Conservation (phyloP, 2,888 invertebrate genomes). For the Tachina fera region DNA sequence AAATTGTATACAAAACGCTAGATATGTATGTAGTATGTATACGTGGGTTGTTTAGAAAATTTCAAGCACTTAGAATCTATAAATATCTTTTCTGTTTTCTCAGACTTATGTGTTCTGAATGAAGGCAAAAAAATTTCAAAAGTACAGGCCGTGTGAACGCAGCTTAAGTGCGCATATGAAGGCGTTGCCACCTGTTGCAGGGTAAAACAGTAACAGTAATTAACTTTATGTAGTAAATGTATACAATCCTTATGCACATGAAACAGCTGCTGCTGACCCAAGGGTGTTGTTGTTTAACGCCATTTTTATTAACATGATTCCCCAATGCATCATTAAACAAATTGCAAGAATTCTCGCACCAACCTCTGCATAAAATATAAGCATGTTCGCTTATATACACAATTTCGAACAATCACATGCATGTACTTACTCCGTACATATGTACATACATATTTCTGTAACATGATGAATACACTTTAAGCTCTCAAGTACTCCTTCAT, state of each 20-base stretch:
- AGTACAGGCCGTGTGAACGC: neutral
- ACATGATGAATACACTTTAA: slow-evolving; percentile 50
- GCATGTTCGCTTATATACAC: neutral
- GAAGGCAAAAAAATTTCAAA: no score
- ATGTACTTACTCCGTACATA: neutral
- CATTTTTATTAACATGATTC: no score
- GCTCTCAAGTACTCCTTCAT: slow-evolving; percentile 43
- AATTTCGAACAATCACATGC: neutral
- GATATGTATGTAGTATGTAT: neutral
- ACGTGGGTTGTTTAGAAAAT: slow-evolving; percentile 38
- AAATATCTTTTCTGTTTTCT: no score
- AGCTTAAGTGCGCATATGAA: neutral
- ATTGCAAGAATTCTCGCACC: no score
- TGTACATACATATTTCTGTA: neutral
- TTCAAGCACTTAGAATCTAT: neutral
- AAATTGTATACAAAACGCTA: slow-evolving; percentile 45
- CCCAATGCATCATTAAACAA: no score
- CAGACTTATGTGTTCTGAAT: no score
- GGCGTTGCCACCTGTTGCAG: neutral
- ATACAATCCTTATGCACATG: no score
- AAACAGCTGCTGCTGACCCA: no score
- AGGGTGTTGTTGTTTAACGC: no score
- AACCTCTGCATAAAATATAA: no score
- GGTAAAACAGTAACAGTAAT: no score
- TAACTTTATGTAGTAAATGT: no score